Evolutionary conservation across 2,113 vertebrate species (phyloP).

Genomic region (Scopus umbretta): DNA sequence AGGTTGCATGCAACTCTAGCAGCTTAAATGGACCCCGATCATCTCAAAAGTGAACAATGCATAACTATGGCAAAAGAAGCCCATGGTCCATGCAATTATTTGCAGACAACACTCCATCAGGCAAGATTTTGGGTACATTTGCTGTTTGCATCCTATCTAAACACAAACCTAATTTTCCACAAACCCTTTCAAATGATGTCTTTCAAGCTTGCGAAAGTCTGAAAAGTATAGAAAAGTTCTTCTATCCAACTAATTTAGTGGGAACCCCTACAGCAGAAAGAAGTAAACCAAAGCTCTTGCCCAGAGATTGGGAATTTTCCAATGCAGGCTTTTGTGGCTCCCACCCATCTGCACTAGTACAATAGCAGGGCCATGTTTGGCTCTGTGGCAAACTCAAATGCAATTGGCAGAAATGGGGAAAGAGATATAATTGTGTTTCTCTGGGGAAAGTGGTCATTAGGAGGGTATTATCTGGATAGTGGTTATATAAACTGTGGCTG

Average conservation of each 20-base stretch:
- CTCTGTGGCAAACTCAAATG: constrained; percentile 8
- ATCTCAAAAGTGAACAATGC: background rate
- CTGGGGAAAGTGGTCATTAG: constrained; percentile 47
- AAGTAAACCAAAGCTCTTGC: background rate
- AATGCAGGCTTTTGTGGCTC: background rate
- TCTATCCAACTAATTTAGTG: background rate
- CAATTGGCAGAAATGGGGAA: background rate
- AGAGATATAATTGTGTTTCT: constrained; percentile 38
- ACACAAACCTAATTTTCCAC: background rate
- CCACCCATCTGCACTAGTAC: constrained; percentile 26
- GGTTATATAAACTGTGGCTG: constrained; percentile 45
- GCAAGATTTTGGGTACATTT: background rate
- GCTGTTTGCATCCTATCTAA: background rate
- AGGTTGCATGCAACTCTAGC: background rate
- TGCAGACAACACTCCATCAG: background rate
- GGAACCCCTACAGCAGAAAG: background rate
- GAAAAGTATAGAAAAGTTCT: background rate
- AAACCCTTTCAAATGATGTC: background rate
- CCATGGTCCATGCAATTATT: background rate
- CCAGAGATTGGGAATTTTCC: constrained; percentile 18
- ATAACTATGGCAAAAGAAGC: background rate
- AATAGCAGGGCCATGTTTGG: constrained; percentile 4
- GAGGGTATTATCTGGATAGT: constrained; percentile 41
- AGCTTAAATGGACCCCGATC: background rate
- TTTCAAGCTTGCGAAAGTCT: background rate